These are phyloP conservation scores for Cyphomyrmex costatus DNA, from an alignment of 1,140 invertebrate species.

Conservation along the genomic window DNA sequence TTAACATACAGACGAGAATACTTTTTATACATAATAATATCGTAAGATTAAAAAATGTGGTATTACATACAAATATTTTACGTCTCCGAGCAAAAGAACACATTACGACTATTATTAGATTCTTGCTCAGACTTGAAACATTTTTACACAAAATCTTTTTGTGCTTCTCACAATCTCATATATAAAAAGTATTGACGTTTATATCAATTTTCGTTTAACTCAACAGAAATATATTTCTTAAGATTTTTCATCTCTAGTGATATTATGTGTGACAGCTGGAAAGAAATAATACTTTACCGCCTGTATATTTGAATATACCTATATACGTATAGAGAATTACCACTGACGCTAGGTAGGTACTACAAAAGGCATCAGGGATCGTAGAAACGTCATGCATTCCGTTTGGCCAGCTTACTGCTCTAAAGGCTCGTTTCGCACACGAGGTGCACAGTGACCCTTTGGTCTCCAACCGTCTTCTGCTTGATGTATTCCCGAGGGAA, in stretches of 20 bases:
- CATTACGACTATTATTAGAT: not conserved
- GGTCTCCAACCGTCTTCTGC: slow-evolving; percentile 57
- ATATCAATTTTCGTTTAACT: not conserved
- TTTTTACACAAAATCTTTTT: not conserved
- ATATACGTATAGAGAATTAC: slow-evolving; percentile 24
- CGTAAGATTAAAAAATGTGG: not conserved
- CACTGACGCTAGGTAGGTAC: slow-evolving; percentile 36
- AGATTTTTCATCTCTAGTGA: not conserved
- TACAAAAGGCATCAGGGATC: slow-evolving; percentile 61
- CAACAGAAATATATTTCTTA: slow-evolving; percentile 12
- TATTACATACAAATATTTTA: not conserved
- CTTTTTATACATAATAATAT: not conserved
- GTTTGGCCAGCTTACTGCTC: slow-evolving; percentile 46
- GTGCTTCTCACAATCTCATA: not conserved
- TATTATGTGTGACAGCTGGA: slow-evolving; percentile 4
- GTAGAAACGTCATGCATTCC: slow-evolving; percentile 62
- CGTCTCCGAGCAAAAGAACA: not conserved
- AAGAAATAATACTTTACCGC: slow-evolving; percentile 36
- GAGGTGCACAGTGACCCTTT: slow-evolving; percentile 56
- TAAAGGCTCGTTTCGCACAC: slow-evolving; percentile 58
- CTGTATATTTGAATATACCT: slow-evolving; percentile 27
- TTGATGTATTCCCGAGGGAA: slow-evolving; percentile 60
- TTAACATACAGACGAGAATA: not conserved
- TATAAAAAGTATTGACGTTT: not conserved
- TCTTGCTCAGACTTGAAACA: not conserved